Percentiles rank a stretch among this genome's conserved stretches.
Conservation (phyloP, 2,797 vertebrate genomes). For the Melanotaenia boesemani region DNA sequence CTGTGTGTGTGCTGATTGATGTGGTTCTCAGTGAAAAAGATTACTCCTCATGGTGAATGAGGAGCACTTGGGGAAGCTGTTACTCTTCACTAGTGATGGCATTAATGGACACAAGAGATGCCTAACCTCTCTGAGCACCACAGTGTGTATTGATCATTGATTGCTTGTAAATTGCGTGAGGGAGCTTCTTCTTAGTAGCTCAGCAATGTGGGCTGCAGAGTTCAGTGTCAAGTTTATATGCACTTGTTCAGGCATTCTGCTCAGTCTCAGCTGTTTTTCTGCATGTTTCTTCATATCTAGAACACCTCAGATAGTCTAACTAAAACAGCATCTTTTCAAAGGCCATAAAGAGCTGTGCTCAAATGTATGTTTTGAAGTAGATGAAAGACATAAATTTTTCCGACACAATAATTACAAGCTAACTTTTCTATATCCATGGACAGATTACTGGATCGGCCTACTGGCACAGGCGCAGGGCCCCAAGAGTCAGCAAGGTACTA, state of each 20-base stretch:
- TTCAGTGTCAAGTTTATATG: conserved; percentile 27
- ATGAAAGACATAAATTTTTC: conserved; percentile 23
- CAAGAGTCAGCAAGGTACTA: not conserved
- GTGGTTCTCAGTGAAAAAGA: conserved; percentile 29
- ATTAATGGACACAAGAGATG: conserved; percentile 50
- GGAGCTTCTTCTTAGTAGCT: conserved; percentile 31
- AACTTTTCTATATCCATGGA: conserved; percentile 9
- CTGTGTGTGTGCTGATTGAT: conserved; percentile 28
- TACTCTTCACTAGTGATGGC: conserved; percentile 26
- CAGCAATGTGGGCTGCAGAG: conserved; percentile 12
- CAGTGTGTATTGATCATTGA: conserved; percentile 50
- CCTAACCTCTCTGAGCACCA: conserved; percentile 6
- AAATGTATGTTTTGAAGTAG: not conserved
- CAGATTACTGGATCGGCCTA: not conserved
- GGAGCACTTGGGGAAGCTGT: not conserved
- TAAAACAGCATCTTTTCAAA: conserved; percentile 1
- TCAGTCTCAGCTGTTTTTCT: conserved; percentile 3
- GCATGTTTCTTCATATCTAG: conserved; percentile 13
- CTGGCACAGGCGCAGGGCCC: not conserved
- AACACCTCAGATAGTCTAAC: conserved; percentile 2
- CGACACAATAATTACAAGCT: not conserved
- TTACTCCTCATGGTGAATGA: conserved; percentile 12
- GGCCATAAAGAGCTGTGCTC: not conserved
- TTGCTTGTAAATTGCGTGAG: conserved; percentile 35
- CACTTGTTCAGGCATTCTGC: conserved; percentile 15